Evolutionary conservation across 2,888 invertebrate genomes (phyloP).

Genomic region (Megalurothrips usitatus): DNA sequence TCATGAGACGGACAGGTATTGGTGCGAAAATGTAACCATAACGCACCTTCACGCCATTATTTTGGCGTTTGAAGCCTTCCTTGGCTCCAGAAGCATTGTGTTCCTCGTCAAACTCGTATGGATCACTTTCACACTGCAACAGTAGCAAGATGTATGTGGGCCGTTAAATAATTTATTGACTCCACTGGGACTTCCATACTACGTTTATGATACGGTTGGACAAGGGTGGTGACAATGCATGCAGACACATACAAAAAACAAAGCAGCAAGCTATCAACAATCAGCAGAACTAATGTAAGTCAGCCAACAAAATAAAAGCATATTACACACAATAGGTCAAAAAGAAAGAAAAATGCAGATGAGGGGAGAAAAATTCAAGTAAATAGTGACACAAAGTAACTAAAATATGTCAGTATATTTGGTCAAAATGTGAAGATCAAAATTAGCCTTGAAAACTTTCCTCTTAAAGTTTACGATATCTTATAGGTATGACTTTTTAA

Average conservation of each 20-base stretch:
- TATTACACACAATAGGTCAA: slow-evolving; percentile 1
- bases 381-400: neutral
- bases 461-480: neutral
- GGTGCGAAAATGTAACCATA: slow-evolving; percentile 6
- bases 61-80: slow-evolving; percentile 24
- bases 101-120: slow-evolving; percentile 70
- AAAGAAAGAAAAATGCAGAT: neutral
- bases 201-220: neutral
- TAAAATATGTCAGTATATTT: neutral
- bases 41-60: slow-evolving; percentile 24
- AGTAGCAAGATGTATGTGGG: slow-evolving; percentile 14
- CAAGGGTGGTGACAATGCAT: neutral
- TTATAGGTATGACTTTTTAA: neutral
- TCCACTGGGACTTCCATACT: neutral
- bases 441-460: neutral
- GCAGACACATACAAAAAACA: neutral
- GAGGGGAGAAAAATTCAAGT: neutral
- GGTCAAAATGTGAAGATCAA: too few relatives aligned
- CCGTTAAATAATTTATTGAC: neutral
- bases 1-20: neutral
- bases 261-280: slow-evolving; percentile 9
- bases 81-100: slow-evolving; percentile 18
- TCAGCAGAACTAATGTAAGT: neutral
- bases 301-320: slow-evolving; percentile 12
- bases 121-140: slow-evolving; percentile 47